Evolutionary conservation across 1,140 invertebrate species (phyloP), one percentile per base, ranked within the genome.

Genomic region (Drosophila equinoxialis): DNA sequence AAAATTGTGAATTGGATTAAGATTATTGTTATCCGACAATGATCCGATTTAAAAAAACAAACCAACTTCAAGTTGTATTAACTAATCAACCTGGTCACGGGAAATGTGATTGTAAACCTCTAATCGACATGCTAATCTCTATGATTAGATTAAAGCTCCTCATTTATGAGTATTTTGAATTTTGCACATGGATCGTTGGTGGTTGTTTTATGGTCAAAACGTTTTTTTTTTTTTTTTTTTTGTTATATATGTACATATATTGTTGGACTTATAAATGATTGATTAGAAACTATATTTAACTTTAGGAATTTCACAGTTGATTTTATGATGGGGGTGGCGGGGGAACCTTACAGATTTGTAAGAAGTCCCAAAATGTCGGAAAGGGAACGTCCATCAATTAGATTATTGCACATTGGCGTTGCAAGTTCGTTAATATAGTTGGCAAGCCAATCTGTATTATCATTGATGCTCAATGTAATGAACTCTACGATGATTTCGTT

Each of bases 401-500:
- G 1, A 6, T 91, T 81, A 54, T 74, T 74, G 60, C 83, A 71
- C 11, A 84, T 65, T 13, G 90, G 90, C 1, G 90, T 91, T 13
- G 68, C 64, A 7, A 68, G 51, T 10, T 58, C 60, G 60, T 80
- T 61, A 6, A 85, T 60, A 57, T 73, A 75, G 2, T 72, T 11
- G n/a, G 90, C 74, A 3, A 79, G 51, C 14, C 79, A 72, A 3
- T 90, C 77, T n/a, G 84, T 90, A 74, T 90, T 91, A 26, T 91
- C 90, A 64, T 91, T 91, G 20, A 91, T 77, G 2, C 72, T 73
- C 17, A 91, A 54, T n/a, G 62, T 61, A 57, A 91, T 79, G 61
- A 87, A 91, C 65, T 91, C 90, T 71, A 84, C 90, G 59, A 91
- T 23, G 37, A 91, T 26, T 23, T 89, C 70, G 59, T 91, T 91